These are phyloP conservation scores for Psittacula derbiana DNA, from an alignment of 2,797 vertebrate species.

Conservation along the genomic window DNA sequence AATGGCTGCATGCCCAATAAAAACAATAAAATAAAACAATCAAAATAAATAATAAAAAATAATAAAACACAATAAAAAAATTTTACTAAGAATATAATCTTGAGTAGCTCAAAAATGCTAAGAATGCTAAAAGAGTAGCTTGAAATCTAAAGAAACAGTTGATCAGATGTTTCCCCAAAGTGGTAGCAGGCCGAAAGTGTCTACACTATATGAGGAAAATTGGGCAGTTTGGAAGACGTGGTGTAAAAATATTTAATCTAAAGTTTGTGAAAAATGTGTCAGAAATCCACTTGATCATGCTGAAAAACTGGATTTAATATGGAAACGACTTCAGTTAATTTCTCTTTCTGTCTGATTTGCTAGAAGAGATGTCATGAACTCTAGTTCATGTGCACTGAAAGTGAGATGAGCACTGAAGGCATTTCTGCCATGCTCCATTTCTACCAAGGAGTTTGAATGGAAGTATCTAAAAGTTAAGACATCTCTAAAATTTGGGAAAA, in stretches of 20 bases:
- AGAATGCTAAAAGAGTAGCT: background rate
- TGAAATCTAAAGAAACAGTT: background rate
- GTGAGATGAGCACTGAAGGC: background rate
- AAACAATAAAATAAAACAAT: background rate
- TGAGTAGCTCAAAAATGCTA: background rate
- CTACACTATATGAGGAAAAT: background rate
- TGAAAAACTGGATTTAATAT: background rate
- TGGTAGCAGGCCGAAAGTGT: background rate
- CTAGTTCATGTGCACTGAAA: background rate
- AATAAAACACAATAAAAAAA: background rate
- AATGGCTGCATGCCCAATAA: background rate
- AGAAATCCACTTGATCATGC: background rate
- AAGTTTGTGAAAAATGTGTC: background rate
- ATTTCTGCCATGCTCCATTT: background rate
- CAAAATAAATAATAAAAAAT: background rate
- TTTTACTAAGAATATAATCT: background rate
- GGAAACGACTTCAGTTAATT: background rate
- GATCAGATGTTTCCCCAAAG: background rate
- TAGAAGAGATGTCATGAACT: background rate
- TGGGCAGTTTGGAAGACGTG: background rate
- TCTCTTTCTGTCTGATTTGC: background rate
- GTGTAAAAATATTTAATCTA: background rate
- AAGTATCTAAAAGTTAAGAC: background rate
- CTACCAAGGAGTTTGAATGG: background rate
- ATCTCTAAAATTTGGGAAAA: background rate